Percentiles rank a stretch among this genome's conserved stretches.
These are phyloP conservation scores for Wasmannia auropunctata DNA, from an alignment of 1,140 invertebrate genomes.

Conservation along the genomic window DNA sequence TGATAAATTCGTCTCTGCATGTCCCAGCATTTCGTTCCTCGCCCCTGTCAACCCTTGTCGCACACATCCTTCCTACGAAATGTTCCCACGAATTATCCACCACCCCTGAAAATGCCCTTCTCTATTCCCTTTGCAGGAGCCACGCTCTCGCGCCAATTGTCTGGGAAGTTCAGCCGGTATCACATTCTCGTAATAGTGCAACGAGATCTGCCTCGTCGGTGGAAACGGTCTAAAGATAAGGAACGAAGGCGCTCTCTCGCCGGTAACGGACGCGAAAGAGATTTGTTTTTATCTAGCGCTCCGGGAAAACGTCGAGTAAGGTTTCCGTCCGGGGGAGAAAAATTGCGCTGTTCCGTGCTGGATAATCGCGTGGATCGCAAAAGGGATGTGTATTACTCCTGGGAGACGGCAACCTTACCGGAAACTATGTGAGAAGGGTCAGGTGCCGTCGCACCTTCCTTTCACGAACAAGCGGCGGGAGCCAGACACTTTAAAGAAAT, in stretches of 20 bases:
- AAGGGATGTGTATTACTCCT: constrained; percentile 37
- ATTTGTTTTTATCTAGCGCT: constrained; percentile 50
- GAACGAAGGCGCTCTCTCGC: not conserved
- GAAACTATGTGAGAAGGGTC: constrained; percentile 37
- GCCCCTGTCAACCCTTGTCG: not conserved
- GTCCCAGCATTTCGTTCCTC: not conserved
- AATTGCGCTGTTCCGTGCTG: constrained; percentile 20
- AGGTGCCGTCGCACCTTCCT: constrained; percentile 22
- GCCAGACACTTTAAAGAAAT: constrained; percentile 8
- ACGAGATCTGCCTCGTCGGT: not conserved
- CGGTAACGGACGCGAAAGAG: constrained; percentile 8
- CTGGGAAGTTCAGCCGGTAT: not conserved
- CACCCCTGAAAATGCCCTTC: constrained; percentile 8
- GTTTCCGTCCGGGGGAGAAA: constrained; percentile 28
- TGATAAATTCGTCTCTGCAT: not conserved
- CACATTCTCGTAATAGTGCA: not conserved
- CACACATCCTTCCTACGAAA: not conserved
- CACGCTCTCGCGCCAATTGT: constrained; percentile 28
- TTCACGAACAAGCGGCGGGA: not conserved
- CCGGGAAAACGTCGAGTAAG: constrained; percentile 32
- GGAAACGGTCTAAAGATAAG: constrained; percentile 29
- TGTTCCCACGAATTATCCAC: constrained; percentile 29
- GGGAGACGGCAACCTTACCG: not conserved
- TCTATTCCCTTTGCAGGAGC: not conserved
- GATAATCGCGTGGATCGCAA: constrained; percentile 40